A percentile compares a stretch with the other conserved stretches of the same genome.
Evolutionary conservation across 92 coral and sea anemone species (phyloP).

Genomic region (Parazoanthus swiftii): DNA sequence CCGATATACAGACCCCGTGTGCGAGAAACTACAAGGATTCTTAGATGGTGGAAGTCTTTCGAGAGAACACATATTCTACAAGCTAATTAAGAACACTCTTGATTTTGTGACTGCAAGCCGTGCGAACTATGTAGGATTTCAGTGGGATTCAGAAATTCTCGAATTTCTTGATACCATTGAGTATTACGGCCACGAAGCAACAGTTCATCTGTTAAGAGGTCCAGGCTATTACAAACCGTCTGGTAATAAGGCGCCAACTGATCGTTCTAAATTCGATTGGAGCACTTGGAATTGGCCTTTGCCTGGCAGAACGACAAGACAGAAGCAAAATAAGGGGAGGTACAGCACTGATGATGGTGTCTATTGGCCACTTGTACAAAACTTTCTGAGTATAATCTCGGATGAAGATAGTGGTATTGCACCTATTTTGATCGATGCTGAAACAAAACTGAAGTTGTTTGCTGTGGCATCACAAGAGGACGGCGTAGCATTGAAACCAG

Average conservation of each 20-base stretch:
- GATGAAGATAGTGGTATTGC: constrained; percentile 52
- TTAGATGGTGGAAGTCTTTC: constrained; percentile 43
- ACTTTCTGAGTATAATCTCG: constrained; percentile 48
- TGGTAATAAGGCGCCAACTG: constrained; percentile 37
- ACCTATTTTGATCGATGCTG: constrained; percentile 43
- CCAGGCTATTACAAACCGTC: constrained; percentile 59
- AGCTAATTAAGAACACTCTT: constrained; percentile 51
- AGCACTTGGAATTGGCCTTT: constrained; percentile 64
- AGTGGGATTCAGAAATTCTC: constrained; percentile 62
- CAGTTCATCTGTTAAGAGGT: constrained; percentile 59
- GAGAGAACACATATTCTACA: constrained; percentile 53
- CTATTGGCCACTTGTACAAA: constrained; percentile 56
- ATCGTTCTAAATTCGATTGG: constrained; percentile 50
- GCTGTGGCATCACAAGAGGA: constrained; percentile 59
- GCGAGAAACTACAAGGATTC: constrained; percentile 51
- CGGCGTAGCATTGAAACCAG: constrained; percentile 56
- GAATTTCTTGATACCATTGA: constrained; percentile 54
- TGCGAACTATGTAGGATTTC: constrained; percentile 39
- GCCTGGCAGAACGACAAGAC: constrained; percentile 60
- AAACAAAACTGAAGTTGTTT: constrained; percentile 55
- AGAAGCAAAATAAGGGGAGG: constrained; percentile 60
- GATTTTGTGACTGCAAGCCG: constrained; percentile 53
- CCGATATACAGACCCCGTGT: constrained; percentile 53
- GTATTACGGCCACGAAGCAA: constrained; percentile 62
- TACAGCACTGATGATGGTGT: constrained; percentile 53